Conservation (phyloP, 2,113 vertebrate genomes). For the Pluvialis apricaria region DNA sequence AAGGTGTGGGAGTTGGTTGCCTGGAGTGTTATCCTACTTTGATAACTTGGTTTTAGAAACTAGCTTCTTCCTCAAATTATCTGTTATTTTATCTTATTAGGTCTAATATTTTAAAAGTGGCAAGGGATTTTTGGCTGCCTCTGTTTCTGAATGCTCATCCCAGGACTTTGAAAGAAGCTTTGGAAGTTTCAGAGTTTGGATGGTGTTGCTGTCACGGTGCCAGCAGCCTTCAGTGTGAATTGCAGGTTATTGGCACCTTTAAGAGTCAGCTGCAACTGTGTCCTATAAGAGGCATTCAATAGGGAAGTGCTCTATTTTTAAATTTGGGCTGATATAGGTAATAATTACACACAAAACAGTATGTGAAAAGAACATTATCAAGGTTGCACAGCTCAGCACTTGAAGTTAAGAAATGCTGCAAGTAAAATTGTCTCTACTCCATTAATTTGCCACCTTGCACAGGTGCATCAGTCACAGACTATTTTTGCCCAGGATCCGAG, state of each 20-base stretch:
- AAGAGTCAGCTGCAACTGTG: not conserved
- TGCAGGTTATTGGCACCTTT: conserved; percentile 1
- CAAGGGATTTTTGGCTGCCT: not conserved
- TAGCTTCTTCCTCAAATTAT: conserved; percentile 2
- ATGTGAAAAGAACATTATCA: conserved; percentile 53
- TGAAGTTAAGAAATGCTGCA: conserved; percentile 24
- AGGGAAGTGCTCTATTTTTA: conserved; percentile 25
- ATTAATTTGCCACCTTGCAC: conserved; percentile 47
- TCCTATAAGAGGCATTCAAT: not conserved
- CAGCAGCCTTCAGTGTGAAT: not conserved
- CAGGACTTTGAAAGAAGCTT: not conserved
- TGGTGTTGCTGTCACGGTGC: not conserved
- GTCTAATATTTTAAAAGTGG: not conserved
- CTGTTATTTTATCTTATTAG: conserved; percentile 25
- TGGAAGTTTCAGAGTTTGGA: not conserved
- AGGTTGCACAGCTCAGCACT: conserved; percentile 61
- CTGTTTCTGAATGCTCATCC: not conserved
- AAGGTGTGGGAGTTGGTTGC: conserved; percentile 61
- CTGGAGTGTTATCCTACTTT: conserved; percentile 56
- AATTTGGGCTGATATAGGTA: conserved; percentile 48
- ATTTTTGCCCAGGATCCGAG: conserved; percentile 5
- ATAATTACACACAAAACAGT: conserved; percentile 49
- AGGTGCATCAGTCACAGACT: conserved; percentile 47
- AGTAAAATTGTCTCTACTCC: conserved; percentile 34
- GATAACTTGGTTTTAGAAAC: conserved; percentile 46